These are phyloP conservation scores for Diadophis punctatus DNA, from an alignment of 2,113 vertebrate genomes.

Conservation along the genomic window DNA sequence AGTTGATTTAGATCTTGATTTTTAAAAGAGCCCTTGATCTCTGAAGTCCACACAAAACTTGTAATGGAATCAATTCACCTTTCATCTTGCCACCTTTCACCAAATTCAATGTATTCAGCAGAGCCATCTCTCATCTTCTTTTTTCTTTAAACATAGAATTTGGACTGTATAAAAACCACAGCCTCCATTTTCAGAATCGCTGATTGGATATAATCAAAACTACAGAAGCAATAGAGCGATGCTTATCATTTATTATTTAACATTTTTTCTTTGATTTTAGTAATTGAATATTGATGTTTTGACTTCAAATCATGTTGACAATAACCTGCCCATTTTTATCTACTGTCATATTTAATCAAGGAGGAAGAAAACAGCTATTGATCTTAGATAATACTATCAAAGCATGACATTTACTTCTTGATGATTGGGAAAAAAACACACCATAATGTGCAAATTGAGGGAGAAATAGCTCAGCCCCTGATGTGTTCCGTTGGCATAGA, in stretches of 20 bases:
- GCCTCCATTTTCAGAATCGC: not conserved
- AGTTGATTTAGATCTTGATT: conserved; percentile 10
- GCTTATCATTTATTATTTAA: not conserved
- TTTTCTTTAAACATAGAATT: not conserved
- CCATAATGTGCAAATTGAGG: not conserved
- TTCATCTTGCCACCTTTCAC: conserved; percentile 11
- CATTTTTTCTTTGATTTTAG: conserved; percentile 9
- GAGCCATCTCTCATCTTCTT: not conserved
- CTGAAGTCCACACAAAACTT: not conserved
- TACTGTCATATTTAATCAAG: conserved; percentile 11
- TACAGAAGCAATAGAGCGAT: not conserved
- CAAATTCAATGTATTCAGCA: conserved; percentile 10
- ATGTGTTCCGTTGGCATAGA: not conserved
- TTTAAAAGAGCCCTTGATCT: not conserved
- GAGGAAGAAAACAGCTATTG: not conserved
- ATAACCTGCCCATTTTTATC: not conserved
- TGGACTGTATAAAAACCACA: not conserved
- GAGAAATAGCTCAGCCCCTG: not conserved
- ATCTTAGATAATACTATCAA: conserved; percentile 31
- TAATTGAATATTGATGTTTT: conserved; percentile 18
- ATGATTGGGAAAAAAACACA: not conserved
- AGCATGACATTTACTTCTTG: not conserved
- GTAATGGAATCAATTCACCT: conserved; percentile 31
- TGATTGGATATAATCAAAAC: not conserved
- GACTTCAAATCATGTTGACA: not conserved